A percentile compares a stretch with the other conserved stretches of the same genome.
Conservation (phyloP, 2,888 invertebrate species). For the Macaria liturata region DNA sequence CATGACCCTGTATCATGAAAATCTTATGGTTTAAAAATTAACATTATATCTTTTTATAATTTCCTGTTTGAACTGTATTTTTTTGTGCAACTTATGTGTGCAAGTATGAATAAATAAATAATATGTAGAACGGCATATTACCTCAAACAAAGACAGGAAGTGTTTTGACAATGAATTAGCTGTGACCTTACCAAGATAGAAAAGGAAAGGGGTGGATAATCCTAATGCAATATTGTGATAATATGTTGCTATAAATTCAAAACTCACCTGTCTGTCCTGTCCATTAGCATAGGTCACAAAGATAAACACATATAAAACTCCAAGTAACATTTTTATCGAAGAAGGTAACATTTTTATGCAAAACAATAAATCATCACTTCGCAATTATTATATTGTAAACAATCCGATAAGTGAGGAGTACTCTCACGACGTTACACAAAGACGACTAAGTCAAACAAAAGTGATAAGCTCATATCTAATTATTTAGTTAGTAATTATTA, state of each 20-base stretch:
- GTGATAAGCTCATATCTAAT: no score
- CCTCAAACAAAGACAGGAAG: no score
- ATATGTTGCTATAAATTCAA: conserved; percentile 6
- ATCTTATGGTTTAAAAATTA: no score
- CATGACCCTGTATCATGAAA: no score
- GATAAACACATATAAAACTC: conserved; percentile 50
- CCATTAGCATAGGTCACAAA: conserved; percentile 50
- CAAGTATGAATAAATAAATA: no score
- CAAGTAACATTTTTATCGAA: conserved; percentile 56
- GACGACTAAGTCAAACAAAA: no score
- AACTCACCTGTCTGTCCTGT: conserved; percentile 66
- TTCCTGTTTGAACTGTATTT: no score
- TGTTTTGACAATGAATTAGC: no score
- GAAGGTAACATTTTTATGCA: conserved; percentile 49
- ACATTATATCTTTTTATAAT: no score
- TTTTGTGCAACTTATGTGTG: no score
- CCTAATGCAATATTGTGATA: conserved; percentile 3
- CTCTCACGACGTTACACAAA: background rate
- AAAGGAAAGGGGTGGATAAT: conserved; percentile 30
- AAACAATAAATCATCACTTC: conserved; percentile 43
- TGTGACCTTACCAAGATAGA: conserved; percentile 7
- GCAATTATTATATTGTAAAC: conserved; percentile 45
- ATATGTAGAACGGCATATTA: no score
- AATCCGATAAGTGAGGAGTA: conserved; percentile 49
- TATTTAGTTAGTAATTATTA: no score